Percentiles rank a stretch among this genome's conserved stretches.
phyloP scores from a whole-genome alignment of 2,888 invertebrate genomes.

The Copidosoma aretas region DNA sequence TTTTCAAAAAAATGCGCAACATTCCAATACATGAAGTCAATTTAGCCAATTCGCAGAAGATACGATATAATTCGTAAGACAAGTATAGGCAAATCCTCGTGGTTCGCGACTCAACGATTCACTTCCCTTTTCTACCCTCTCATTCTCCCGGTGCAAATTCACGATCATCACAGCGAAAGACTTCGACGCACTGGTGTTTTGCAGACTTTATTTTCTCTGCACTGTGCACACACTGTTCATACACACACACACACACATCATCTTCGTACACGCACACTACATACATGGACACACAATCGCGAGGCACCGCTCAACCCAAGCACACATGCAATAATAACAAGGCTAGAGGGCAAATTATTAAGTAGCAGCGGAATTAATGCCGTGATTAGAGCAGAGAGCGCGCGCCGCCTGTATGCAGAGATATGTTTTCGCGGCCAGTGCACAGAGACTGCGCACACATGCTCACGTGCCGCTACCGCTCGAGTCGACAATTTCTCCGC shows the following conservation, averaged over 20 bases:
- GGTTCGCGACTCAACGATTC: too few species aligned
- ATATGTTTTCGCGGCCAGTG: not conserved
- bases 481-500: constrained; percentile 15
- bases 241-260: too few species aligned
- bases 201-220: not conserved
- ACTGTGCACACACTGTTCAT: too few species aligned
- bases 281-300: not conserved
- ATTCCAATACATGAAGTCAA: too few species aligned
- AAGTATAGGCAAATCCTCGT: too few species aligned
- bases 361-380: constrained; percentile 35
- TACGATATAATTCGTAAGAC: too few species aligned
- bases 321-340: constrained; percentile 22
- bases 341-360: constrained; percentile 23
- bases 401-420: constrained; percentile 15
- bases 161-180: constrained; percentile 20
- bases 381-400: constrained; percentile 9
- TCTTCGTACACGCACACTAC: too few species aligned
- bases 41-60: too few species aligned
- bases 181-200: constrained; percentile 22
- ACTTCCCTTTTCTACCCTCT: too few species aligned
- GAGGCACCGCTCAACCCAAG: not conserved
- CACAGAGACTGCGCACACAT: constrained; percentile 11
- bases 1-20: too few species aligned
- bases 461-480: constrained; percentile 23
- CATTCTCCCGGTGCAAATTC: not conserved